Percentiles rank a stretch among this genome's conserved stretches.
Conservation (phyloP, 2,113 vertebrate genomes). For the Lophotis ruficrista region DNA sequence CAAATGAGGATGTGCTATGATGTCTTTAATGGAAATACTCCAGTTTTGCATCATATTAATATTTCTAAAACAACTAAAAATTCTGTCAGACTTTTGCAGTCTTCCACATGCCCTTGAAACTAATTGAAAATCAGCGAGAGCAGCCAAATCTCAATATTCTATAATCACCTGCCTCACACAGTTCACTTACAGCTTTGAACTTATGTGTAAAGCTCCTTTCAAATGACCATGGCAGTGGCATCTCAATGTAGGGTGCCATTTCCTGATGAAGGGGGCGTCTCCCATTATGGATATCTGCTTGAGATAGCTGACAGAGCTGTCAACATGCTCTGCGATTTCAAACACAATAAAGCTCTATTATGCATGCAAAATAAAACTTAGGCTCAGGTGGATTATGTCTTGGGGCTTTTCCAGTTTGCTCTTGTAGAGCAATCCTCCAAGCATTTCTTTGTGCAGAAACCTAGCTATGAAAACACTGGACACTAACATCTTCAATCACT, state of each 20-base stretch:
- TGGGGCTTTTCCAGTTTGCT: slow-evolving; percentile 25
- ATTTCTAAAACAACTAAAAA: slow-evolving; percentile 55
- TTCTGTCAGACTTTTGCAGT: slow-evolving; percentile 12
- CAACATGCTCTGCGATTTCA: background rate
- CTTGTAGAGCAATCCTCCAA: slow-evolving; percentile 12
- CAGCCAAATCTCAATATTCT: slow-evolving; percentile 48
- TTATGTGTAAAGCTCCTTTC: background rate
- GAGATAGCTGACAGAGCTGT: slow-evolving; percentile 17
- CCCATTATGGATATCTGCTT: background rate
- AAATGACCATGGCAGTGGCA: background rate
- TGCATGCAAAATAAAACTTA: slow-evolving; percentile 25
- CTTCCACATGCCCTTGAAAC: slow-evolving; percentile 57
- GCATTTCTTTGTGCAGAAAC: background rate
- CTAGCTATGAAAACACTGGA: slow-evolving; percentile 13
- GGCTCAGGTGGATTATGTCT: background rate
- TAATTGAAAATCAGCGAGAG: slow-evolving; percentile 46
- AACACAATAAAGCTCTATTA: slow-evolving; percentile 10
- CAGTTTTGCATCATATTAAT: background rate
- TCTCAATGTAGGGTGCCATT: background rate
- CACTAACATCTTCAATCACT: slow-evolving; percentile 49
- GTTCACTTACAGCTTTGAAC: background rate
- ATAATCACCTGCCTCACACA: slow-evolving; percentile 17
- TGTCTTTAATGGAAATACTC: slow-evolving; percentile 30
- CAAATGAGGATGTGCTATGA: slow-evolving; percentile 10
- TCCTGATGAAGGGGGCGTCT: background rate